Evolutionary conservation across 2,797 vertebrate genomes (phyloP).

Genomic region (Scarus forsteni): DNA sequence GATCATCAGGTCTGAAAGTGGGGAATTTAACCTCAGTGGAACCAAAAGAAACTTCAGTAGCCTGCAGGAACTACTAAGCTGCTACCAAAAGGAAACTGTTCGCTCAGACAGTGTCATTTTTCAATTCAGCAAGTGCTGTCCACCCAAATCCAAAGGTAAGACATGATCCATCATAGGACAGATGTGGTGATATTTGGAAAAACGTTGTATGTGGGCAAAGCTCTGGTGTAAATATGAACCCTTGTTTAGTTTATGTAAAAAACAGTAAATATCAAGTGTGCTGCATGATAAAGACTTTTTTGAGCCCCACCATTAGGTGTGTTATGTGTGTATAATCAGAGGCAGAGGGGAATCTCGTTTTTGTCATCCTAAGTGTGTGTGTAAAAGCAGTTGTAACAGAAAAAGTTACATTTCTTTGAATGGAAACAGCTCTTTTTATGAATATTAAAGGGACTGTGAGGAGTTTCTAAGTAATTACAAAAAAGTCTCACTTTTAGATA

Average conservation of each 20-base stretch:
- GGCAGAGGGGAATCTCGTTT: no score
- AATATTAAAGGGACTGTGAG: no score
- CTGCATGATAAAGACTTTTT: neutral
- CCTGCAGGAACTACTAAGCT: conserved; percentile 92
- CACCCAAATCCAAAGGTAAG: conserved; percentile 93
- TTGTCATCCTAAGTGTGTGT: no score
- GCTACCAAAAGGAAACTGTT: conserved; percentile 97
- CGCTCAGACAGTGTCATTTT: conserved; percentile 95
- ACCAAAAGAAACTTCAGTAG: conserved; percentile 93
- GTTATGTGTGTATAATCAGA: no score
- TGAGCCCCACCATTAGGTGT: no score
- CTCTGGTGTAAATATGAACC: neutral
- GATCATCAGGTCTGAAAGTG: conserved; percentile 89
- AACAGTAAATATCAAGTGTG: neutral
- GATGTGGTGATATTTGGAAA: neutral
- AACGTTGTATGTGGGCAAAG: neutral
- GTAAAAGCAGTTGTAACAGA: no score
- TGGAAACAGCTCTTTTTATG: no score
- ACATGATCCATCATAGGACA: neutral
- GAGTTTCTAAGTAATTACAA: no score
- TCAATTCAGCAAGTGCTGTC: conserved; percentile 95
- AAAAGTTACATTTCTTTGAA: no score
- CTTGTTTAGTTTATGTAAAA: conserved; percentile 1
- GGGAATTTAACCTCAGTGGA: conserved; percentile 94
- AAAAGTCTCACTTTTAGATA: no score